Evolutionary conservation across 2,888 invertebrate species (phyloP).

Genomic region (Caenorhabditis sp.): DNA sequence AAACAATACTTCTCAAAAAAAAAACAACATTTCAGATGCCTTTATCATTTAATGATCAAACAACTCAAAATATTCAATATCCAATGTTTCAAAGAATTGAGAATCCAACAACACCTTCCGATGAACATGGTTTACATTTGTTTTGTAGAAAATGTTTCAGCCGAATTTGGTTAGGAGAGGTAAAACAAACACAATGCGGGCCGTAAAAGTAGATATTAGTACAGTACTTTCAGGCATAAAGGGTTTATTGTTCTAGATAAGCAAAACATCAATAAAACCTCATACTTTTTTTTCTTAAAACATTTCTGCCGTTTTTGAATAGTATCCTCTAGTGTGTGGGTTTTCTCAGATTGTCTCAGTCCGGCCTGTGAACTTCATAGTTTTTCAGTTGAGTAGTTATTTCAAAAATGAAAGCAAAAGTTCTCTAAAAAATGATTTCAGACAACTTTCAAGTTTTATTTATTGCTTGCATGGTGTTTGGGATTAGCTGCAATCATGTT

Average conservation of each 20-base stretch:
- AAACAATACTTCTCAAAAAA: background rate
- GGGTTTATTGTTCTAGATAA: no score
- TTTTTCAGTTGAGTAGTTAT: no score
- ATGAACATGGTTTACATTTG: constrained; percentile 17
- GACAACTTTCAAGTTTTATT: constrained; percentile 22
- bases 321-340: no score
- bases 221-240: no score
- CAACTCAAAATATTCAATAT: background rate
- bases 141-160: constrained; percentile 18
- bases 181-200: background rate
- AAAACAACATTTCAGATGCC: background rate
- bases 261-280: no score
- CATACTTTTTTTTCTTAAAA: no score
- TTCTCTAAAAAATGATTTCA: no score
- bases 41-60: background rate
- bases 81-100: background rate
- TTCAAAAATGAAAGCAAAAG: no score
- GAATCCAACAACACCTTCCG: background rate
- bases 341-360: no score
- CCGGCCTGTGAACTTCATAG: no score
- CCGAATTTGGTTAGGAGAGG: constrained; percentile 10
- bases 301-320: no score
- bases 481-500: constrained; percentile 21
- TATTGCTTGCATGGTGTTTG: constrained; percentile 31
- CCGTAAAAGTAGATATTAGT: background rate